Evolutionary conservation across 2,888 invertebrate species (phyloP).

Genomic region (Amphipoea oculea): DNA sequence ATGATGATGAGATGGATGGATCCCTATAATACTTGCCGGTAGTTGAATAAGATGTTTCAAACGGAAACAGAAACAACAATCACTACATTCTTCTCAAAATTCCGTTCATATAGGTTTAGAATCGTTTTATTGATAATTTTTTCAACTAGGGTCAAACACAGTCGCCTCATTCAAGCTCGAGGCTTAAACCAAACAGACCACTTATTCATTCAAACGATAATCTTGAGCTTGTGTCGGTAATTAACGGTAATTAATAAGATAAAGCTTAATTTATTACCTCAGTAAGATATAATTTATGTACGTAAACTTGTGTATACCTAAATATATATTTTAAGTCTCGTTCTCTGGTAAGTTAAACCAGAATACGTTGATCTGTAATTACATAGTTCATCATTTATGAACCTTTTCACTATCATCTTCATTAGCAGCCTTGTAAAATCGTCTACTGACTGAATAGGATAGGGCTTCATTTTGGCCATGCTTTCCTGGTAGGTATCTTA

Average conservation of each 20-base stretch:
- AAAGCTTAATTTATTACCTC: conserved; percentile 45
- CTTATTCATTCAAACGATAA: conserved; percentile 35
- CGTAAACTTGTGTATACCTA: conserved; percentile 5
- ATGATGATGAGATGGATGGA: neutral
- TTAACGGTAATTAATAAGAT: conserved; percentile 44
- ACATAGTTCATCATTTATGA: neutral
- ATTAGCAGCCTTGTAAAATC: no score
- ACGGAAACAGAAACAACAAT: neutral
- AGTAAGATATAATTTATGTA: conserved; percentile 33
- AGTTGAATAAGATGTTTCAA: neutral
- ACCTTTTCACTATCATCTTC: neutral
- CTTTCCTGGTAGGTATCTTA: no score
- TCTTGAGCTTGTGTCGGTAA: conserved; percentile 44
- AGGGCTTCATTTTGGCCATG: neutral
- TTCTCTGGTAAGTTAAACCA: conserved; percentile 2
- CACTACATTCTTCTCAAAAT: neutral
- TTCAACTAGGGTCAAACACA: neutral
- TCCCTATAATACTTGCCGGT: neutral
- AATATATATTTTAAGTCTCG: neutral
- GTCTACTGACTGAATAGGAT: neutral
- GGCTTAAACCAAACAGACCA: conserved; percentile 20
- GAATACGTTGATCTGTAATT: neutral
- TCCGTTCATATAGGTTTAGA: neutral
- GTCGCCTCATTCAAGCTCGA: conserved; percentile 2
- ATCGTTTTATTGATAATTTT: conserved; percentile 8